Evolutionary conservation across 2,797 vertebrate species (phyloP), one percentile per base, ranked within the genome.

Genomic region (Falco berigora): DNA sequence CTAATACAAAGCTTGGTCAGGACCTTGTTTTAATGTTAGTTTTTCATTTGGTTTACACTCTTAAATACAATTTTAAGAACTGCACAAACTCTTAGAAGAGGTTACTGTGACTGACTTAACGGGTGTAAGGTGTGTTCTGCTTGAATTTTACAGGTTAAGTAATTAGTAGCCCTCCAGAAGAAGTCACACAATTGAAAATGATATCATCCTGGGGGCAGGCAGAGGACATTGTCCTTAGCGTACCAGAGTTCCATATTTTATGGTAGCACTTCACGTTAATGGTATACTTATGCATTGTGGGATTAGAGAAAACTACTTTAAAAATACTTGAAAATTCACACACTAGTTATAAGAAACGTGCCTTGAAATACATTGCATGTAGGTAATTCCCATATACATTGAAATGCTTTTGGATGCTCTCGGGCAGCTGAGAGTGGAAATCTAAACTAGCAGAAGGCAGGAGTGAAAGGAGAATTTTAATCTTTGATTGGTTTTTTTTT

Each of bases 311-410:
- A 34, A 52, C 44, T 77, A 5, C 38, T 56, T 44, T 12, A 52
- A 23, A 87, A 72, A 36, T 32, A 46, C 25, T 34, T 4, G 1
- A 23, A 25, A 58, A 68, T 73, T 92, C 42, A 18, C 44, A 28
- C 4, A 2, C 18, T 74, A 10, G 1, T 67, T 73, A 2, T 28
- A 30, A 56, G 68, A 59, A 71, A 46, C 36, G 30, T 63, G 32
- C 38, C 44, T 76, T 28, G 40, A 40, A 62, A 28, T 58, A 12
- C 14, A 1, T 8, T 25, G 23, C 0, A 0, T 21, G n/a, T 52
- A 17, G 52, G 4, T 66, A 52, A 53, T 28, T 66, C 12, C 22
- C 5, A 10, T 32, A 10, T 49, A 40, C 3, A 1, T 18, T 42
- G 46, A 66, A 58, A 38, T 17, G 6, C n/a, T 76, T 73, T 61